These are phyloP conservation scores for Cladopsammia gracilis DNA, from an alignment of 64 coral and sea anemone genomes.

Conservation along the genomic window DNA sequence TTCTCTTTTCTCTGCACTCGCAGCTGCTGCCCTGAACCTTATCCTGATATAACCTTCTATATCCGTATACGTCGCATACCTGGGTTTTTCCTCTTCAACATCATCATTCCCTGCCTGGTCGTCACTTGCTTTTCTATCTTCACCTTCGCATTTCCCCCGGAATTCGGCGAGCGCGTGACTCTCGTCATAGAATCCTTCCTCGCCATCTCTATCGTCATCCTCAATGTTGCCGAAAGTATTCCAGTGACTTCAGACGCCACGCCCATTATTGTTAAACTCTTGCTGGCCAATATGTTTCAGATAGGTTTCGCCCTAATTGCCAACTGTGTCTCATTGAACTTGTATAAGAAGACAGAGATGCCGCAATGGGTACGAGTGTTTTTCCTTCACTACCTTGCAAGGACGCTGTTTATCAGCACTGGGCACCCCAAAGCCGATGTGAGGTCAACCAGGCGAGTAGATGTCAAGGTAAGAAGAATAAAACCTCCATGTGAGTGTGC, in stretches of 20 bases:
- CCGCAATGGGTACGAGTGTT: slow-evolving; percentile 87
- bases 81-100: slow-evolving; percentile 91
- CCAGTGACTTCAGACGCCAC: slow-evolving; percentile 89
- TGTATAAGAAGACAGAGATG: slow-evolving; percentile 74
- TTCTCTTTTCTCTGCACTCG: neutral
- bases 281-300: slow-evolving; percentile 83
- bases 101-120: slow-evolving; percentile 90
- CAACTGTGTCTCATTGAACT: slow-evolving; percentile 81
- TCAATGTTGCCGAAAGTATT: slow-evolving; percentile 78
- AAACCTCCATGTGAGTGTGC: no score
- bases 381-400: slow-evolving; percentile 81
- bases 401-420: slow-evolving; percentile 75
- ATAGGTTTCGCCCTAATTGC: slow-evolving; percentile 80
- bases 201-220: slow-evolving; percentile 86
- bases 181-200: slow-evolving; percentile 93
- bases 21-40: slow-evolving; percentile 96
- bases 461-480: neutral
- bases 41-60: slow-evolving; percentile 91
- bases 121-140: slow-evolving; percentile 75
- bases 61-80: slow-evolving; percentile 86
- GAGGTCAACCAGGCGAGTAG: neutral
- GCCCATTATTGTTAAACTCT: slow-evolving; percentile 80
- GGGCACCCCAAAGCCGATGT: slow-evolving; percentile 39
- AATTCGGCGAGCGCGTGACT: slow-evolving; percentile 88
- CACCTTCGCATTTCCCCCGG: slow-evolving; percentile 87